Evolutionary conservation across 2,888 invertebrate species (phyloP).

Genomic region (Torymus texanus): DNA sequence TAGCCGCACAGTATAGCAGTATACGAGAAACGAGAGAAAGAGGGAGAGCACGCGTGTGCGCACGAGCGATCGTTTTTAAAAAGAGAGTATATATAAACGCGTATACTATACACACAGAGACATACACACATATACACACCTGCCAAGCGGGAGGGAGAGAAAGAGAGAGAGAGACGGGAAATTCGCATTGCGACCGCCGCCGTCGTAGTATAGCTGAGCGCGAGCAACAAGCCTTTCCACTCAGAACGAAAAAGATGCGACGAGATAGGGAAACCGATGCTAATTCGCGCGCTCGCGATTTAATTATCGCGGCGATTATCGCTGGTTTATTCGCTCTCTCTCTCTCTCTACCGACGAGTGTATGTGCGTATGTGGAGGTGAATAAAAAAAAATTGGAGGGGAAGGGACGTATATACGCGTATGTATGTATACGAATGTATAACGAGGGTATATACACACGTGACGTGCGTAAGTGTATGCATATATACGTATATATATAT

Average conservation of each 20-base stretch:
- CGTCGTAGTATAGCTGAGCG: not conserved
- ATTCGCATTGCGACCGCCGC: constrained; percentile 40
- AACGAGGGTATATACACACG: no score
- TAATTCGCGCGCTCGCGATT: constrained; percentile 51
- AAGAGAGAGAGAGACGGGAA: constrained; percentile 44
- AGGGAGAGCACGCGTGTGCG: not conserved
- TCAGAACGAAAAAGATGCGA: constrained; percentile 43
- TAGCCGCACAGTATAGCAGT: no score
- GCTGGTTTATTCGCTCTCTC: not conserved
- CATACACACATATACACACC: constrained; percentile 2
- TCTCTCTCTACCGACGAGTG: not conserved
- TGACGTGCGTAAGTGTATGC: not conserved
- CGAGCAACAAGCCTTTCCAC: constrained; percentile 56
- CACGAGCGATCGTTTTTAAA: not conserved
- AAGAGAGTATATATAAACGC: not conserved
- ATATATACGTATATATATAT: not conserved
- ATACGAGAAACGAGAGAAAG: no score
- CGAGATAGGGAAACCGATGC: constrained; percentile 46
- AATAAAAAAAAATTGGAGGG: not conserved
- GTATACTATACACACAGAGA: constrained; percentile 5
- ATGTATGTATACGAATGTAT: no score
- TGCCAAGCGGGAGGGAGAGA: not conserved
- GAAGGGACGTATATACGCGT: not conserved
- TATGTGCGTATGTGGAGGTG: not conserved
- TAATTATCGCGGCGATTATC: constrained; percentile 42